These are phyloP conservation scores for Oreochromis mossambicus DNA, from an alignment of 2,797 vertebrate genomes.

Conservation along the genomic window DNA sequence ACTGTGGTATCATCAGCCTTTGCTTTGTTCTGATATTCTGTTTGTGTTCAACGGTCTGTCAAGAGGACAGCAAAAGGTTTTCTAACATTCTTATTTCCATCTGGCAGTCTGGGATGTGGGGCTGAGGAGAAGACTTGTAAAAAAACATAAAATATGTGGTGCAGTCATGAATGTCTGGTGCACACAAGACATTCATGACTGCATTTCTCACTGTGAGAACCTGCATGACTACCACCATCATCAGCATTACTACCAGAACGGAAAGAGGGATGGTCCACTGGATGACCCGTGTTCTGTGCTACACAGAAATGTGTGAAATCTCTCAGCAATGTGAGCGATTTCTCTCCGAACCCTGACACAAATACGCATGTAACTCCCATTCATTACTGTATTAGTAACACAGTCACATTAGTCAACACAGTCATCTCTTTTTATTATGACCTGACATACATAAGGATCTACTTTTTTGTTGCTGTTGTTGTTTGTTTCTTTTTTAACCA, in stretches of 20 bases:
- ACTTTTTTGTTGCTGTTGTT: not conserved
- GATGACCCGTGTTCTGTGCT: not conserved
- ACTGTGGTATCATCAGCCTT: not conserved
- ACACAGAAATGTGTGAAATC: not conserved
- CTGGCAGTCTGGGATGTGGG: not conserved
- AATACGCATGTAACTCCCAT: not conserved
- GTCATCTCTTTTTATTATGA: not conserved
- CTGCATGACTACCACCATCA: not conserved
- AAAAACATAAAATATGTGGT: constrained; percentile 24
- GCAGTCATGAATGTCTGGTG: constrained; percentile 9
- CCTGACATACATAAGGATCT: not conserved
- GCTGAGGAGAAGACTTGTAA: constrained; percentile 32
- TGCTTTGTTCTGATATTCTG: constrained; percentile 4
- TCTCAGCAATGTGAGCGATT: not conserved
- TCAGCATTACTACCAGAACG: not conserved
- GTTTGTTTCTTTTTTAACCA: not conserved
- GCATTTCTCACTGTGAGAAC: not conserved
- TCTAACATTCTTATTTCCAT: constrained; percentile 12
- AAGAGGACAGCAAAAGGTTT: constrained; percentile 5
- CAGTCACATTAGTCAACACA: not conserved
- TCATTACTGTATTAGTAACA: not conserved
- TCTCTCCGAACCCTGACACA: not conserved
- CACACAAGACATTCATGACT: not conserved
- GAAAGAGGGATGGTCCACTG: not conserved
- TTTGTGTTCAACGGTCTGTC: constrained; percentile 11